Evolutionary conservation across 2,113 vertebrate genomes (phyloP), one percentile per base, ranked within the genome.

Genomic region (Physeter macrocephalus): DNA sequence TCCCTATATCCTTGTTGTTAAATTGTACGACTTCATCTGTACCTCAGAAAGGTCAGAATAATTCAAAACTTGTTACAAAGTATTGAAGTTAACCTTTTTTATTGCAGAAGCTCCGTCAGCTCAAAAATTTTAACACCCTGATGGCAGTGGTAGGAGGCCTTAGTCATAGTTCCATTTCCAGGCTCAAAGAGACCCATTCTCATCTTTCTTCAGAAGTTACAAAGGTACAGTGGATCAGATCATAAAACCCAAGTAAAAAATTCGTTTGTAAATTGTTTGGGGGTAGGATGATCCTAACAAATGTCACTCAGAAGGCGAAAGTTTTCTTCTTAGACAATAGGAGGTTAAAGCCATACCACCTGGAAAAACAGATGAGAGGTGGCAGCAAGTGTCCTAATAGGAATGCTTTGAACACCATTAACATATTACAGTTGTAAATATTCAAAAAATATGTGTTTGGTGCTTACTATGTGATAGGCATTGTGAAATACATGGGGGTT

Each of bases 81-180:
- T 85, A 90, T 67, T 54, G 8, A 5, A 85, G 6, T 71, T 85
- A 89, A 62, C 59, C 98, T 96, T 96, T 88, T 82, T 64, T 64
- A 91, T 98, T 96, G 93, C 98, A 99, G 99, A 99, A 99, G 97
- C 99, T 99, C 57, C 99, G 99, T 93, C 99, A 99, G 88, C 99
- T 99, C 49, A 99, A 99, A 98, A 99, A 99, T 98, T 99, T 99
- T 96, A 99, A 99, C 97, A 99, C 99, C 1, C 90, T 99, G 97
- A 99, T 99, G 99, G 99, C 99, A 0, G 99, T 99, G 97, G 99
- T 99, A 31, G 99, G 99, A 72, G 99, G 99, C 18, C 98, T 99
- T 59, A 99, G 99, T 94, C 99, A 99, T 97, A 99, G 99, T 90
- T 99, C 99, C 90, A 99, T 99, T 96, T 99, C 99, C 88, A 99